phyloP scores from a whole-genome alignment of 2,113 vertebrate species.

The Coreoperca whiteheadi region DNA sequence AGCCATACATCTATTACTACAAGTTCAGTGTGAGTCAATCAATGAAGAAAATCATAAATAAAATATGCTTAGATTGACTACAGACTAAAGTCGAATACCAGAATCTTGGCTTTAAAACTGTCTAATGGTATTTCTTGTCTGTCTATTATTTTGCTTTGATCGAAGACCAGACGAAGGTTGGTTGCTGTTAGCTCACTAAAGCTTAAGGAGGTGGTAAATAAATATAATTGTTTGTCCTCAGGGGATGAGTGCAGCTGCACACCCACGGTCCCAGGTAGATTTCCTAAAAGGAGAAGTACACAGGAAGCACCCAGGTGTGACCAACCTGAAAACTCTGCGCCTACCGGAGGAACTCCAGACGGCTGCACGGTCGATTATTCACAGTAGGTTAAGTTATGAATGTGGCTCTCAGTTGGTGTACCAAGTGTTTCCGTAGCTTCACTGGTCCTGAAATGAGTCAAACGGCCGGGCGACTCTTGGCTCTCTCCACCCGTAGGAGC shows the following conservation, averaged over 20 bases:
- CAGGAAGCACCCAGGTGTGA: constrained; percentile 88
- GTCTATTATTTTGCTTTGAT: not conserved
- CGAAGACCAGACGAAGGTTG: not conserved
- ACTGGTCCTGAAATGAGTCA: not conserved
- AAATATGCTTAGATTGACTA: not conserved
- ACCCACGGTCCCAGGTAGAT: constrained; percentile 74
- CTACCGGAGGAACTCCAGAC: constrained; percentile 82
- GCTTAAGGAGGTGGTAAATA: not conserved
- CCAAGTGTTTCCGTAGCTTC: not conserved
- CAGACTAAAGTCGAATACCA: not conserved
- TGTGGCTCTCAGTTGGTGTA: not conserved
- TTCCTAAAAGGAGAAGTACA: constrained; percentile 84
- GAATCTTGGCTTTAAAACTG: not conserved
- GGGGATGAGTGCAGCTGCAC: constrained; percentile 69
- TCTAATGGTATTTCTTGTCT: not conserved
- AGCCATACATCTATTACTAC: not conserved
- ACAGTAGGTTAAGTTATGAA: constrained; percentile 69
- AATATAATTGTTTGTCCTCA: constrained; percentile 32
- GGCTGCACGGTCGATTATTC: constrained; percentile 80
- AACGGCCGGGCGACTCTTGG: not conserved
- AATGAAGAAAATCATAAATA: not conserved
- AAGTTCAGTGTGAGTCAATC: not conserved
- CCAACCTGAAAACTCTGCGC: constrained; percentile 80
- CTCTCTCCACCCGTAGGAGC: constrained; percentile 73
- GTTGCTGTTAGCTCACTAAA: not conserved